These are phyloP conservation scores for Panopea generosa DNA, from an alignment of 2,888 invertebrate genomes.

Conservation along the genomic window DNA sequence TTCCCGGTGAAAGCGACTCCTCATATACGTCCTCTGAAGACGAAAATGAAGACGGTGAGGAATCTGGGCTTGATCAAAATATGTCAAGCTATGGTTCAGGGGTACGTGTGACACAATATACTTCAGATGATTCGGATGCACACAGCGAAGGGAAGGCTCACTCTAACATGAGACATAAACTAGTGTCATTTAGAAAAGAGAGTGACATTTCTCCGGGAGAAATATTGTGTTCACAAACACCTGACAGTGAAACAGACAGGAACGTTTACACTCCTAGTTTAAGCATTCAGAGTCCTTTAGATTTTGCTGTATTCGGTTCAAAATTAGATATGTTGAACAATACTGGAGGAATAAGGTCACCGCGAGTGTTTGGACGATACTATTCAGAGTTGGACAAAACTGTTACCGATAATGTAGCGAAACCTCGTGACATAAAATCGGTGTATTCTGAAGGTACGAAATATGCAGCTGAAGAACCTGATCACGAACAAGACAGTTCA, in stretches of 20 bases:
- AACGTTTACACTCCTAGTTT: background rate
- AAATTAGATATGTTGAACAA: background rate
- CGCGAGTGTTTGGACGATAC: conserved; percentile 54
- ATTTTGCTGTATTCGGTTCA: conserved; percentile 36
- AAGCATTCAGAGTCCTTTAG: conserved; percentile 33
- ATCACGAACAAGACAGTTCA: background rate
- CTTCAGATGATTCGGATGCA: conserved; percentile 50
- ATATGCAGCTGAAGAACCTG: background rate
- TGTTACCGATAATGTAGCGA: background rate
- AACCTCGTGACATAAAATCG: too few relatives aligned
- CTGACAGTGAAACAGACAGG: background rate
- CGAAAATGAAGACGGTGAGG: conserved; percentile 16
- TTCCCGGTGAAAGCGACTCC: conserved; percentile 31
- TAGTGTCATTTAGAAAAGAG: conserved; percentile 11
- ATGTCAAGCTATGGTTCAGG: conserved; percentile 43
- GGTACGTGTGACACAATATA: conserved; percentile 49
- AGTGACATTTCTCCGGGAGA: background rate
- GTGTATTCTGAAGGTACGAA: background rate
- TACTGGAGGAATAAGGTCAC: conserved; percentile 25
- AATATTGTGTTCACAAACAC: background rate
- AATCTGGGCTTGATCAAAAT: conserved; percentile 20
- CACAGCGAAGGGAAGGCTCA: background rate
- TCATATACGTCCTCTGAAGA: conserved; percentile 16
- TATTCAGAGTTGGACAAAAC: conserved; percentile 53
- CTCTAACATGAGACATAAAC: background rate